Conservation (phyloP, 2,888 invertebrate genomes). For the Ophion obscuratus region DNA sequence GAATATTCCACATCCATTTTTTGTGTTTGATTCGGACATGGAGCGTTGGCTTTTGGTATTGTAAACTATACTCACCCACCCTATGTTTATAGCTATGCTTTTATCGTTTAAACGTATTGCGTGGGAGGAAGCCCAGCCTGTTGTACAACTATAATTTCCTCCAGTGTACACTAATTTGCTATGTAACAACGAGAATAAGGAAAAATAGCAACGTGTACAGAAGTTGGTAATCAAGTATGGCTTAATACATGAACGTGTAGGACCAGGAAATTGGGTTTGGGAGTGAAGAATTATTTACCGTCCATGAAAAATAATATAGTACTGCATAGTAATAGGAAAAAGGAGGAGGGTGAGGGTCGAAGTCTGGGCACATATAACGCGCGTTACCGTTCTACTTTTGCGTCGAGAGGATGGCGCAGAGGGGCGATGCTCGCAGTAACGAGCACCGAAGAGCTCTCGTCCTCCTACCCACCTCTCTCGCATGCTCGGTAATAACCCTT, state of each 20-base stretch:
- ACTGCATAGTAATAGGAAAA: conserved; percentile 22
- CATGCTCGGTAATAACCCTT: conserved; percentile 65
- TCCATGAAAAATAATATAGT: conserved; percentile 61
- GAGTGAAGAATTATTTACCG: conserved; percentile 61
- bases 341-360: conserved; percentile 8
- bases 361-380: conserved; percentile 59
- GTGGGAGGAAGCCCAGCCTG: not conserved
- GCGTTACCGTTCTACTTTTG: conserved; percentile 66
- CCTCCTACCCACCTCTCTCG: conserved; percentile 46
- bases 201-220: conserved; percentile 17
- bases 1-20: not conserved
- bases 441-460: conserved; percentile 64
- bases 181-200: conserved; percentile 9
- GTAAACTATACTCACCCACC: not conserved
- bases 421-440: conserved; percentile 62
- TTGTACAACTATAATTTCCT: not conserved
- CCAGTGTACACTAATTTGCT: conserved; percentile 19
- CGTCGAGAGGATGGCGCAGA: conserved; percentile 65
- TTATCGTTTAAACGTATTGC: not conserved
- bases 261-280: conserved; percentile 60
- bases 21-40: not conserved
- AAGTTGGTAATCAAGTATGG: conserved; percentile 42
- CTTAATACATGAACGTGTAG: conserved; percentile 57
- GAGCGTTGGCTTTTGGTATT: not conserved
- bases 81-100: not conserved